Evolutionary conservation across 2,888 invertebrate species (phyloP).

Genomic region (Carcina quercana): DNA sequence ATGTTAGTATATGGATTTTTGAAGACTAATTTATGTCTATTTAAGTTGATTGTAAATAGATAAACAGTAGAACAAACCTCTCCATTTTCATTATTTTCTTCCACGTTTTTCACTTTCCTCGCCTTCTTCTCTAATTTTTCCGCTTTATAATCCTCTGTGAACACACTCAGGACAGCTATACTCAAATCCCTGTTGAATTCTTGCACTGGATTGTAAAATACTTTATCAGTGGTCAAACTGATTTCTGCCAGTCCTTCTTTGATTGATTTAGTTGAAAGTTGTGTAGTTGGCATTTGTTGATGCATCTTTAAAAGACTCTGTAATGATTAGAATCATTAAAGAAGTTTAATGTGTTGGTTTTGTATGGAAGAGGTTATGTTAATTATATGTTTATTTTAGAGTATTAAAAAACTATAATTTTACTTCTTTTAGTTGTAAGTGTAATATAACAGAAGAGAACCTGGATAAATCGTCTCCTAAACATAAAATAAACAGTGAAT

Average conservation of each 20-base stretch:
- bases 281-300: conserved; percentile 18
- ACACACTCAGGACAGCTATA: conserved; percentile 82
- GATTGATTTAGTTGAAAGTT: conserved; percentile 47
- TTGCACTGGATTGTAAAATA: conserved; percentile 99
- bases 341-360: too few species aligned
- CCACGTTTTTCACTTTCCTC: conserved; percentile 28
- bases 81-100: conserved; percentile 11
- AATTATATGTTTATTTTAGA: too few species aligned
- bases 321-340: too few species aligned
- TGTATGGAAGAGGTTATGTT: too few species aligned
- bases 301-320: conserved; percentile 38
- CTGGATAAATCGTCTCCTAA: too few species aligned
- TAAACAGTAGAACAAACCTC: conserved; percentile 11
- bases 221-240: conserved; percentile 79
- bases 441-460: too few species aligned
- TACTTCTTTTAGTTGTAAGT: too few species aligned
- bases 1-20: too few species aligned
- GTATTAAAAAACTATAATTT: too few species aligned
- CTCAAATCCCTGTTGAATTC: conserved; percentile 98
- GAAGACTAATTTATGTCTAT: neutral
- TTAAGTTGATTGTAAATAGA: neutral
- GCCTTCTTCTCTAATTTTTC: conserved; percentile 32
- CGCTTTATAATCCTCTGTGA: conserved; percentile 66
- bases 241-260: conserved; percentile 89
- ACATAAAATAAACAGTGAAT: too few species aligned